Conservation (phyloP, 2,888 invertebrate species). For the Tinea pellionella region DNA sequence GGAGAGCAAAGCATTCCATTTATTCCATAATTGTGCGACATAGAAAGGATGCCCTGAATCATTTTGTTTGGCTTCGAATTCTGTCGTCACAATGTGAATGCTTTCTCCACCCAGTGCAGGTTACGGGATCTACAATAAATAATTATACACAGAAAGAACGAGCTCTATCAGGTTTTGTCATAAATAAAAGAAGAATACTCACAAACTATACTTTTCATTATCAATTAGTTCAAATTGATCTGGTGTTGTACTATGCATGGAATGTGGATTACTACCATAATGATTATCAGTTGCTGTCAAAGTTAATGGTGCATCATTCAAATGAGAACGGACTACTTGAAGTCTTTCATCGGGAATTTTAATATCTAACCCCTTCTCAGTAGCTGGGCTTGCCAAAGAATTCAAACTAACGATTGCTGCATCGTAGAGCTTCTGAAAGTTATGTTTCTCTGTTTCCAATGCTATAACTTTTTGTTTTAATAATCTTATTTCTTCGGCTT, state of each 20-base stretch:
- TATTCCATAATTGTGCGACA: no score
- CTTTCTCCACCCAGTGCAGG: no score
- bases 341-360: constrained; percentile 44
- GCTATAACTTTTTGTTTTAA: constrained; percentile 64
- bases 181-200: constrained; percentile 24
- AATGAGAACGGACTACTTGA: constrained; percentile 24
- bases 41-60: no score
- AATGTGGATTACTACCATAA: constrained; percentile 54
- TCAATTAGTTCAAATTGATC: constrained; percentile 75
- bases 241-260: constrained; percentile 68
- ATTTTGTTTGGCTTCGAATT: no score
- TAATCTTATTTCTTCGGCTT: constrained; percentile 67
- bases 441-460: constrained; percentile 68
- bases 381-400: constrained; percentile 52
- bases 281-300: constrained; percentile 58
- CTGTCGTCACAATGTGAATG: no score
- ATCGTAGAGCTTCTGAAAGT: constrained; percentile 66
- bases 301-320: constrained; percentile 43
- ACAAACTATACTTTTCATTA: constrained; percentile 59
- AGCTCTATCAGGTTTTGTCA: no score
- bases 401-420: constrained; percentile 61
- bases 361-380: constrained; percentile 44
- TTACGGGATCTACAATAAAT: no score
- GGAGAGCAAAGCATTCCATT: no score
- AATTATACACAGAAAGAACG: no score